Conservation (phyloP, 1,140 invertebrate species). For the Cyclargus thomasi region DNA sequence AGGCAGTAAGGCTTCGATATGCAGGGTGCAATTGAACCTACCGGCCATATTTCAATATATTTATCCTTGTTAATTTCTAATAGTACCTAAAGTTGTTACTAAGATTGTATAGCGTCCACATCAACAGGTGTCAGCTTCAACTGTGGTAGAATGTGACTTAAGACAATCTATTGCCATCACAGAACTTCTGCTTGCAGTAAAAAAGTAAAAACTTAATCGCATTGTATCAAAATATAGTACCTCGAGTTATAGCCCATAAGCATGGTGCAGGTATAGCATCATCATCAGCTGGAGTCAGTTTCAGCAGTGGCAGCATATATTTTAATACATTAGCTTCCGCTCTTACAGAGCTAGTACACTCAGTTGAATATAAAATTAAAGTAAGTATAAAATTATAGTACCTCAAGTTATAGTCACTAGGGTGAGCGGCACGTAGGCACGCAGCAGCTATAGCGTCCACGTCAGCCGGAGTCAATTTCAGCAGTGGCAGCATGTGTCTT, state of each 20-base stretch:
- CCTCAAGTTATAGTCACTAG: conserved; percentile 56
- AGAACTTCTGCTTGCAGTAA: no score
- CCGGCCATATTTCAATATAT: no score
- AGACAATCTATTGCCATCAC: no score
- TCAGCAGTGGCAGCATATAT: conserved; percentile 49
- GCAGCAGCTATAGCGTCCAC: conserved; percentile 57
- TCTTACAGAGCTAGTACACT: conserved; percentile 44
- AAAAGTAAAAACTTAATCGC: no score
- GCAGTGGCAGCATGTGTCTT: conserved; percentile 47
- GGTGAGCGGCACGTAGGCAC: conserved; percentile 52
- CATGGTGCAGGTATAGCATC: conserved; percentile 59
- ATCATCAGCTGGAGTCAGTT: conserved; percentile 47
- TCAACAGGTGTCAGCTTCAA: no score
- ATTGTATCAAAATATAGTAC: conserved; percentile 24
- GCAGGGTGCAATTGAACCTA: no score
- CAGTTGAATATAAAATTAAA: conserved; percentile 13
- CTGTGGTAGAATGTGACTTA: no score
- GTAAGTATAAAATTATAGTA: conserved; percentile 12
- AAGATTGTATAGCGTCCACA: no score
- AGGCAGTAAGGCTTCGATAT: no score
- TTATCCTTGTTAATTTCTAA: no score
- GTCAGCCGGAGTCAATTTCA: conserved; percentile 48
- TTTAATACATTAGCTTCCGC: conserved; percentile 49
- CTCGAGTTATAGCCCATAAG: conserved; percentile 51
- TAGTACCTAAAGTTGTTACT: no score